Percentiles rank a stretch among this genome's conserved stretches.
phyloP scores from a whole-genome alignment of 2,113 vertebrate species.

The Actenoides lindsayi region DNA sequence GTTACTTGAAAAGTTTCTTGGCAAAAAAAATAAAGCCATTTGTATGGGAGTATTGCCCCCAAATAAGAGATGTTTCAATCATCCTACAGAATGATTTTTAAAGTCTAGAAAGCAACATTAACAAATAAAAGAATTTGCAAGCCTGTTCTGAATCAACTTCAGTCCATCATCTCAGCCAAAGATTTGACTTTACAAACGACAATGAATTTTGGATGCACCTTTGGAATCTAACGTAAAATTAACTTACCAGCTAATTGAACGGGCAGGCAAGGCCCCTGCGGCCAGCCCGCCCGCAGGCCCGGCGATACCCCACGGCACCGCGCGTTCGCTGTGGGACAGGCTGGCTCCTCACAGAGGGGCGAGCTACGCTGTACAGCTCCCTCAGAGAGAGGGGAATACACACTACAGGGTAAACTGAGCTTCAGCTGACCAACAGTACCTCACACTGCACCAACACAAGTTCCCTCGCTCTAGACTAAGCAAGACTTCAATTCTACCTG shows the following conservation, averaged over 20 bases:
- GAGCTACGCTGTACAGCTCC: too few relatives aligned
- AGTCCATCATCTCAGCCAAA: neutral
- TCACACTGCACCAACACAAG: fast-evolving
- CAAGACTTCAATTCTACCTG: neutral
- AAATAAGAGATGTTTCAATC: neutral
- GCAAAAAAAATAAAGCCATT: neutral
- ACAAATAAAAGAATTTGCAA: neutral
- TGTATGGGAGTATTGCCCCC: neutral
- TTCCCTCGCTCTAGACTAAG: neutral
- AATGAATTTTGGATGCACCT: neutral
- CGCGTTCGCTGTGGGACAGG: too few relatives aligned
- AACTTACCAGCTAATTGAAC: neutral
- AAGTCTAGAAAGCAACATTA: neutral
- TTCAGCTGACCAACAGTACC: neutral
- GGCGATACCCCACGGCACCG: too few relatives aligned
- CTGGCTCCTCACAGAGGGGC: too few relatives aligned
- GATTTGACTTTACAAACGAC: neutral
- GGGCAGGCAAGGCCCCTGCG: too few relatives aligned
- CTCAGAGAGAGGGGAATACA: too few relatives aligned
- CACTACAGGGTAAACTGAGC: too few relatives aligned
- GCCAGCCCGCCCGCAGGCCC: too few relatives aligned
- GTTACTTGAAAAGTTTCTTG: neutral
- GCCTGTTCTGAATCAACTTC: neutral
- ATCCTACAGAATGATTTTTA: neutral
- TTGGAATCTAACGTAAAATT: neutral